These are phyloP conservation scores for Drosophila novamexicana DNA, from an alignment of 1,140 invertebrate genomes.

Conservation along the genomic window DNA sequence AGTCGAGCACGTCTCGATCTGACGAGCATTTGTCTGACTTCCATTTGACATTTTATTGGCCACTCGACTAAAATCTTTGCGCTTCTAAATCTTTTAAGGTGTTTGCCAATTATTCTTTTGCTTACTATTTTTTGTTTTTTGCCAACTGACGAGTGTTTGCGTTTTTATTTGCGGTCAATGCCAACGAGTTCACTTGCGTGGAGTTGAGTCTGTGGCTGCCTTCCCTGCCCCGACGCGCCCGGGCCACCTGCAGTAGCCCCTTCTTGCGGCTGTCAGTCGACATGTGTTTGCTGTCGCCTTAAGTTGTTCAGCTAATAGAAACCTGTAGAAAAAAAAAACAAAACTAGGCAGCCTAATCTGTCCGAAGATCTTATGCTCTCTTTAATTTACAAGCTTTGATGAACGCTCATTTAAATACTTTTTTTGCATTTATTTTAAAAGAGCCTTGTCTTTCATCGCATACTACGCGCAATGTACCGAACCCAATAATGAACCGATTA, in stretches of 20 bases:
- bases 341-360: too few relatives aligned
- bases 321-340: neutral
- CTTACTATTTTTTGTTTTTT: conserved; percentile 41
- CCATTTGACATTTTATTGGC: conserved; percentile 27
- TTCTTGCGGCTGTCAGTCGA: conserved; percentile 19
- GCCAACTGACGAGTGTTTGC: neutral
- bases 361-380: neutral
- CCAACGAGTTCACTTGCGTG: conserved; percentile 42
- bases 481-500: neutral
- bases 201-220: neutral
- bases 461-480: neutral
- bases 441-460: too few relatives aligned
- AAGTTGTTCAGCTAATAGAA: conserved; percentile 21
- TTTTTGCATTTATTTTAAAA: too few relatives aligned
- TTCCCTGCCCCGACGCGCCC: neutral
- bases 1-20: neutral
- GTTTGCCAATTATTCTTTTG: conserved; percentile 30
- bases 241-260: conserved; percentile 6
- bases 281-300: conserved; percentile 44
- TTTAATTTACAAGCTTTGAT: neutral
- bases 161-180: conserved; percentile 77
- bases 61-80: conserved; percentile 5
- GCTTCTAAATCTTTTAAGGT: conserved; percentile 23
- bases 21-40: neutral
- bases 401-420: neutral